Conservation (phyloP, 2,113 vertebrate genomes). For the Tetraodon nigroviridis region DNA sequence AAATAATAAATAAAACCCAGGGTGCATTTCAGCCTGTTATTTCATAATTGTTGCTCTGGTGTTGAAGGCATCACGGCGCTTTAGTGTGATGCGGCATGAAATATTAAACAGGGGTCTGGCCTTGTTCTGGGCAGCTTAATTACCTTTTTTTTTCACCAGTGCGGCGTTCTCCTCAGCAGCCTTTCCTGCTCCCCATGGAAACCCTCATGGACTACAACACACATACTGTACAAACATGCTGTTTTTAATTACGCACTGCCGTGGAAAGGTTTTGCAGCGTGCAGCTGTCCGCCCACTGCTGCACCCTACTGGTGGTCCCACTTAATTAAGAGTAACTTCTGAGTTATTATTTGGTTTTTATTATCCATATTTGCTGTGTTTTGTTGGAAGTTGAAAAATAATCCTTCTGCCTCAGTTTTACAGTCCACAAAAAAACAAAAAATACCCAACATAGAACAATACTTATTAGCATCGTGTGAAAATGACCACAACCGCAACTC, state of each 20-base stretch:
- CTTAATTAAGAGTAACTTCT: slow-evolving; percentile 7
- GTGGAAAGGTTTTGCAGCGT: slow-evolving; percentile 21
- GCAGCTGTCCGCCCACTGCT: slow-evolving; percentile 3
- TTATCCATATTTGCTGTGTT: too few relatives aligned
- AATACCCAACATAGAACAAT: too few relatives aligned
- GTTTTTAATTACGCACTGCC: slow-evolving; percentile 61
- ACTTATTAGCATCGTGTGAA: too few relatives aligned
- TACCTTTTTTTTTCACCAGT: slow-evolving; percentile 61
- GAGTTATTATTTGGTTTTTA: slow-evolving; percentile 9
- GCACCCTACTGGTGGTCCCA: slow-evolving; percentile 5
- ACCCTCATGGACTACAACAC: slow-evolving; percentile 41
- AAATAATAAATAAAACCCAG: slow-evolving; percentile 8
- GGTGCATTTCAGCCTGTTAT: slow-evolving; percentile 63
- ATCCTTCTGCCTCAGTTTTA: neutral
- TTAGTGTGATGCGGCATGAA: slow-evolving; percentile 51
- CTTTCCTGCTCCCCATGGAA: slow-evolving; percentile 34
- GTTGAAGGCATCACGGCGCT: slow-evolving; percentile 50
- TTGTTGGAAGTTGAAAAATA: neutral
- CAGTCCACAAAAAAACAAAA: too few relatives aligned
- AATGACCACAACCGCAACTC: too few relatives aligned
- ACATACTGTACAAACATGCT: slow-evolving; percentile 32
- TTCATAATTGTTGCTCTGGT: slow-evolving; percentile 66
- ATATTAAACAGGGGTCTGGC: slow-evolving; percentile 63
- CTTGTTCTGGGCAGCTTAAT: slow-evolving; percentile 71
- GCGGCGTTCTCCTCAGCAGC: slow-evolving; percentile 37